Base-by-base conservation (phyloP, 2,888 invertebrate species). In the Thalpophila matura region DNA sequence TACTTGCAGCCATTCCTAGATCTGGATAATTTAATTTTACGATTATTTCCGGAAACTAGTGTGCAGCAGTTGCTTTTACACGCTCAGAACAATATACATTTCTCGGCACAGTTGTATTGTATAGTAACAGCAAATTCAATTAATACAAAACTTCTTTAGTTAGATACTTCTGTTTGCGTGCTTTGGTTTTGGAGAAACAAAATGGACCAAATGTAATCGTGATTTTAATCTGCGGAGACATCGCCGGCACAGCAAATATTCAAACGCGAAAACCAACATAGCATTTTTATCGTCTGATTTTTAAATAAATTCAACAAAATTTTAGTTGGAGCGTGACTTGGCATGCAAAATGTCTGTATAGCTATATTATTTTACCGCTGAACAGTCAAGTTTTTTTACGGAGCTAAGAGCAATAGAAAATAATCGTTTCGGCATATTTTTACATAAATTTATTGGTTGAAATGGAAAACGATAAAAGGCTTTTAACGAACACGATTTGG, bases 251-350 rank as follows among this genome's bases (percentile, higher is more conserved):
- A 72, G 67, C 73, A 66, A 65, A 79, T 74, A 79, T 77, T 74
- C 66, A 63, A 69, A 62, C 43, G 47, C 62, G 40, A 69, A 74
- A 58, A 63, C 59, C 59, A 65, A 74, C 72, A 74, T 50, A 70
- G 70, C 65, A 64, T 68, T 75, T 76, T 73, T 67, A 77, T 73
- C 60, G 60, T 67, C 71, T 56, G 79, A 70, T 78, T 77, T 80
- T 78, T 69, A 64, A 78, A 77, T 73, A 75, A 76, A 78, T 78
- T 81, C 71, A 65, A 75, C 77, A 64, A 71, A 77, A 64, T 73
- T 79, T 79, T 79, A 59, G 74, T 73, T 60, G 56, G 46, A 60
- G 60, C 80, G 80, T 79, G 80, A 79, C 80, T 79, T 79, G 77
- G 80, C 74, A 73, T 79, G 61, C 64, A 62, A 60, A 73, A 53